Evolutionary conservation across 2,797 vertebrate species (phyloP).

Genomic region (Oreochromis grahami): DNA sequence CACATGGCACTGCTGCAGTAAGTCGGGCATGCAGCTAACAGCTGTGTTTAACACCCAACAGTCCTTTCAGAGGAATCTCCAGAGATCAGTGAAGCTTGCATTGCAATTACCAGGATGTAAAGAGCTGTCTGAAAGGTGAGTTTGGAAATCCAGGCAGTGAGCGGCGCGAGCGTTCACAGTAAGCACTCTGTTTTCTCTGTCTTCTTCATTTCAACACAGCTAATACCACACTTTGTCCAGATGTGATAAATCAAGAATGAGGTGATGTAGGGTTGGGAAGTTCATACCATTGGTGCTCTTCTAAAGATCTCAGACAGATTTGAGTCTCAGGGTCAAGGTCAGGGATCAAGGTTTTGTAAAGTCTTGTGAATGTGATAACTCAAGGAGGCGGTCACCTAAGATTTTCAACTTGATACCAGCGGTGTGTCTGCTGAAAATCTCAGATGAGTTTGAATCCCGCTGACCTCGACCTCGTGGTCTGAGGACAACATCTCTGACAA

Average conservation of each 20-base stretch:
- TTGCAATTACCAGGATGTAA: neutral
- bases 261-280: neutral
- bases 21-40: neutral
- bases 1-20: neutral
- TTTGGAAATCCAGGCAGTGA: neutral
- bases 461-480: neutral
- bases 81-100: neutral
- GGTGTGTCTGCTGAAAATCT: neutral
- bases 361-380: neutral
- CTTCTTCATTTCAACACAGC: neutral
- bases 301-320: neutral
- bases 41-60: rapidly evolving
- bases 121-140: neutral
- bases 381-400: neutral
- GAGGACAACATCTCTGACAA: neutral
- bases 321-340: neutral
- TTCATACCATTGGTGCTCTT: neutral
- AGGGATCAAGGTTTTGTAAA: rapidly evolving
- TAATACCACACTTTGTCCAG: neutral
- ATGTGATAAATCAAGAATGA: rapidly evolving
- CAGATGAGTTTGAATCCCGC: neutral
- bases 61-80: neutral
- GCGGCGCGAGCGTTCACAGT: rapidly evolving
- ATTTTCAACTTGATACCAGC: rapidly evolving
- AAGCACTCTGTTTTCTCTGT: neutral